Base-by-base conservation (phyloP, 1,140 invertebrate species). In the Proctacanthus coquilletti region DNA sequence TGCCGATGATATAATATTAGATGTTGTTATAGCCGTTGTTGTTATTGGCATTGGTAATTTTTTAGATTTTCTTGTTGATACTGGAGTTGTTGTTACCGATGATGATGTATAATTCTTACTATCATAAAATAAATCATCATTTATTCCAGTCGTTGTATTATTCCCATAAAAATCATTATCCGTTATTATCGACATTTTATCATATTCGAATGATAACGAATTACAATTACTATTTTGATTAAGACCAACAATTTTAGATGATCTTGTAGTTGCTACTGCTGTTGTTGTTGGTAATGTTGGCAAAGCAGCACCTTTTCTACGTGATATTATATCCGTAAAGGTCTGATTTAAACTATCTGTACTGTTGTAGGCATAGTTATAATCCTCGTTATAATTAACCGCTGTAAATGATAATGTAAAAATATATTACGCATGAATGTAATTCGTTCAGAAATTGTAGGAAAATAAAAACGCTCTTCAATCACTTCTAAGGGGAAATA, bases 341-440 rank as follows among this genome's bases (percentile, higher is more conserved):
- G 15, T 19, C 17, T 35, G 34, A 20, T 35, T 35, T 18, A 35
- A 18, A 45, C 56, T 59, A 43, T 57, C 56, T 23, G 50, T 56
- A 60, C 70, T 75, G 41, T 66, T 63, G 57, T 79, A 79, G 46
- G 71, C 69, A 57, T 75, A 76, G 57, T 78, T 78, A 44, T 71
- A 75, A 51, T 80, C 70, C 52, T 77, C 72, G 61, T 77, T 75
- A 55, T 73, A 74, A 23, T 55, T 46, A 18, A 53, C 33, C 19
- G 56, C 45, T 23, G 56, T 35, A 46, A 56, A 51, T 5, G 56
- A 53, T 18, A n/a, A n/a, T n/a, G n/a, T n/a, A n/a, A n/a, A n/a
- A n/a, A n/a, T n/a, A n/a, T n/a, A n/a, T n/a, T n/a, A n/a, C n/a
- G n/a, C n/a, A n/a, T n/a, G n/a, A n/a, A n/a, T n/a, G n/a, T n/a